These are phyloP conservation scores for Maconellicoccus hirsutus DNA, from an alignment of 1,140 invertebrate genomes.

Conservation along the genomic window DNA sequence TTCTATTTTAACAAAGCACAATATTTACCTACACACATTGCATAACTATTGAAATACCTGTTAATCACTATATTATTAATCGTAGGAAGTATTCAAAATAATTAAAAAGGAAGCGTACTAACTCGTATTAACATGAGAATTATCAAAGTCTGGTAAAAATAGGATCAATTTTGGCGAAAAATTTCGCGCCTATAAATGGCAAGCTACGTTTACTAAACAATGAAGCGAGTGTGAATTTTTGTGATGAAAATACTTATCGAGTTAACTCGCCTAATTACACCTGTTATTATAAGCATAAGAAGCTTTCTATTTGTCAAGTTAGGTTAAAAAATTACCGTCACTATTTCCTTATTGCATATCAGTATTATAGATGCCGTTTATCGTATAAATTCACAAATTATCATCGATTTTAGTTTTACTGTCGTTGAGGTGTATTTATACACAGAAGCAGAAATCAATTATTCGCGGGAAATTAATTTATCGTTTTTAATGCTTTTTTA, in stretches of 20 bases:
- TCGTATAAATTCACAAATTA: background rate
- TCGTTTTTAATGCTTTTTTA: too few relatives aligned
- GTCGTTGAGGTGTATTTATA: background rate
- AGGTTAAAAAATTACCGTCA: background rate
- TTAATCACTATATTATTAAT: too few relatives aligned
- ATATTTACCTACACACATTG: too few relatives aligned
- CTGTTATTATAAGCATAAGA: background rate
- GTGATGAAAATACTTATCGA: background rate
- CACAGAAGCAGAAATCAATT: too few relatives aligned
- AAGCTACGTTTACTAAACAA: background rate
- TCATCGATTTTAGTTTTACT: background rate
- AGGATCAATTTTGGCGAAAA: background rate
- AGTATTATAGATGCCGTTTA: background rate
- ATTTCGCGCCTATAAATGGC: background rate
- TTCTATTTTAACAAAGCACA: too few relatives aligned
- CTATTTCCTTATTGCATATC: background rate
- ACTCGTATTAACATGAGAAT: too few relatives aligned
- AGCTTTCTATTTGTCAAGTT: background rate
- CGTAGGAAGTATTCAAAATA: too few relatives aligned
- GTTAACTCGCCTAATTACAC: constrained; percentile 2
- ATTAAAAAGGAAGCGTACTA: too few relatives aligned
- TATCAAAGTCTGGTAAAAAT: background rate
- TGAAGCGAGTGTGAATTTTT: background rate
- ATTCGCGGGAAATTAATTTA: too few relatives aligned
- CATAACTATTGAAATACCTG: too few relatives aligned